A percentile compares a stretch with the other conserved stretches of the same genome.
phyloP scores from a whole-genome alignment of 1,140 invertebrate genomes.

The Trissolcus basalis region DNA sequence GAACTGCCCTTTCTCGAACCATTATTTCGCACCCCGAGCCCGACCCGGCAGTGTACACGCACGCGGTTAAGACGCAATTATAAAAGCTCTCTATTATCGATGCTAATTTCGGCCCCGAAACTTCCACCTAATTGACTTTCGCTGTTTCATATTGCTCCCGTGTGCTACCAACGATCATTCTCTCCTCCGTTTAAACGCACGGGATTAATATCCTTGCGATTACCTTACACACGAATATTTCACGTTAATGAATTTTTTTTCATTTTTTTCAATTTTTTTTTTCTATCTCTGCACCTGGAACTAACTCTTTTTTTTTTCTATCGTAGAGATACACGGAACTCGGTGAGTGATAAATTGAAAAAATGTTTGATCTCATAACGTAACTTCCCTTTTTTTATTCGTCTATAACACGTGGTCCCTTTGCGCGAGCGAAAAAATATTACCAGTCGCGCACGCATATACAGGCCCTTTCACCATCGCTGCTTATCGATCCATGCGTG shows the following conservation, averaged over 20 bases:
- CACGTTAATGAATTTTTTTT: too few relatives aligned
- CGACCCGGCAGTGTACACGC: constrained; percentile 34
- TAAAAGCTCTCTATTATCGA: constrained; percentile 55
- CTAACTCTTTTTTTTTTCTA: too few relatives aligned
- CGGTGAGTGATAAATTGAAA: constrained; percentile 55
- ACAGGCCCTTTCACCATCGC: constrained; percentile 21
- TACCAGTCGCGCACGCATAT: constrained; percentile 41
- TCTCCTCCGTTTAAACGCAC: neutral
- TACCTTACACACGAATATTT: too few relatives aligned
- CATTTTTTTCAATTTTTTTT: too few relatives aligned
- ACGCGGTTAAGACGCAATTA: constrained; percentile 43
- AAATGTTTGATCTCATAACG: constrained; percentile 66
- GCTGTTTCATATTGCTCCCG: constrained; percentile 22
- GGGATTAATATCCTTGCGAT: too few relatives aligned
- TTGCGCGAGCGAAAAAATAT: constrained; percentile 26
- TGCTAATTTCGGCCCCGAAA: constrained; percentile 38
- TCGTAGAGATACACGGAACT: constrained; percentile 9
- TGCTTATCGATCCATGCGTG: constrained; percentile 56
- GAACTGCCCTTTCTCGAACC: constrained; percentile 71
- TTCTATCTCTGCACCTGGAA: too few relatives aligned
- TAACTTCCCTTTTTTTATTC: constrained; percentile 56
- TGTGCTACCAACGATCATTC: neutral
- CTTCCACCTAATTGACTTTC: constrained; percentile 53
- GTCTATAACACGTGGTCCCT: constrained; percentile 21
- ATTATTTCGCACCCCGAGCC: constrained; percentile 67